Base-by-base conservation (phyloP, 2,888 invertebrate genomes). In the Polyommatus icarus region DNA sequence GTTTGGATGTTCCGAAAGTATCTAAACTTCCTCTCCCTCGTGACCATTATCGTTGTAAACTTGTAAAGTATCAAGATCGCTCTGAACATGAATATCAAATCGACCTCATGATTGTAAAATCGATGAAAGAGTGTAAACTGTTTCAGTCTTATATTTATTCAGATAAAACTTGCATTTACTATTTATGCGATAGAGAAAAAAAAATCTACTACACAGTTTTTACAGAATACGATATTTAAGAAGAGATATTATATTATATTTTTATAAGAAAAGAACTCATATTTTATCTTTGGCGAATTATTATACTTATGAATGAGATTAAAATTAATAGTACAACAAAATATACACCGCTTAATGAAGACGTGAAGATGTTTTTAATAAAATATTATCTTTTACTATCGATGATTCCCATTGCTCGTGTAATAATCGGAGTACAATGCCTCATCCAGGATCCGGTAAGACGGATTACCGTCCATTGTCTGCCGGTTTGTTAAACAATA, bases 11-110 rank as follows among this genome's bases (percentile, higher is more conserved):
- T 67, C 29, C 12, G 24, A 67, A 67, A 32, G 67, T 67, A 67
- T 67, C 29, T 32, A 67, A 32, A 67, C 67, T 67, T 61, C 24
- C 61, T 67, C 24, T 67, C 29, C 67, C 7, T 18, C 6, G 18
- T 29, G 67, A 67, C 67, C 67, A 67, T 67, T 67, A 67, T 67
- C 15, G 67, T 29, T 67, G 67, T 67, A 29, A 67, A 67, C 67
- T 67, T 32, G 67, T 29, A 67, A 67, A 67, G 67, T 67, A 67
- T 67, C 24, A 67, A 67, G 29, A 32, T 18, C 18, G 18, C 67
- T 67, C 15, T 5, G 29, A 67, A 67, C 29, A 18, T 18, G 18
- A 29, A 67, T 67, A 67, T 29, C 29, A 18, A 67, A 67, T 4
- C 29, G 67, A 6, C 4, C 67, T 29, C 18, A 67, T 67, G 29